A percentile compares a stretch with the other conserved stretches of the same genome.
phyloP scores from a whole-genome alignment of 2,888 invertebrate genomes.

The Arge pagana region DNA sequence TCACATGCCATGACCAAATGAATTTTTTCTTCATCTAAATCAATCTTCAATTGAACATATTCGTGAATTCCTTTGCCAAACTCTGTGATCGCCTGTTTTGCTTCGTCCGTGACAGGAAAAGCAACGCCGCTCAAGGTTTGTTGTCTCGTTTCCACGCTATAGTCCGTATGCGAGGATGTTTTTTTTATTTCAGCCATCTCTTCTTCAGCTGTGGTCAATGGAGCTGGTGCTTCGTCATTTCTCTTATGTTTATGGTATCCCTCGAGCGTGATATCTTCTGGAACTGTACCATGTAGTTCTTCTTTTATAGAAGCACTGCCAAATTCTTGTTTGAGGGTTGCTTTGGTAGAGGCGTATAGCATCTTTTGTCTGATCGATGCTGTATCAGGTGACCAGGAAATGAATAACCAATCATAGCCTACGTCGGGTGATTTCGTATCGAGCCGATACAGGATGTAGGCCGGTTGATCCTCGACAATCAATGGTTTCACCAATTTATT shows the following conservation, averaged over 20 bases:
- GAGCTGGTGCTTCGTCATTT: slow-evolving; percentile 82
- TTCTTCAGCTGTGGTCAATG: slow-evolving; percentile 86
- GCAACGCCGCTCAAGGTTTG: slow-evolving; percentile 90
- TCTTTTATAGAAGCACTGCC: slow-evolving; percentile 92
- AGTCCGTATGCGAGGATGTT: slow-evolving; percentile 70
- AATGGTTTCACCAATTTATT: slow-evolving; percentile 74
- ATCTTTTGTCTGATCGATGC: slow-evolving; percentile 93
- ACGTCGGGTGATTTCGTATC: slow-evolving; percentile 75
- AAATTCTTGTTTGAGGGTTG: slow-evolving; percentile 95
- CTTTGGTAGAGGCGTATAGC: slow-evolving; percentile 97
- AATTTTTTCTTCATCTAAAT: slow-evolving; percentile 86
- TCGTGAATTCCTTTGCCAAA: slow-evolving; percentile 76
- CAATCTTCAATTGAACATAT: slow-evolving; percentile 89
- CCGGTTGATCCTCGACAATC: slow-evolving; percentile 81
- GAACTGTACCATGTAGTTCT: slow-evolving; percentile 87
- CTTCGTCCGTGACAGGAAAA: slow-evolving; percentile 85
- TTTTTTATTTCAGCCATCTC: slow-evolving; percentile 79
- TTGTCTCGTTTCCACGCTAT: slow-evolving; percentile 80
- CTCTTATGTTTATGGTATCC: slow-evolving; percentile 82
- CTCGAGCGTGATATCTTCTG: slow-evolving; percentile 80
- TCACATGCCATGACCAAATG: slow-evolving; percentile 77
- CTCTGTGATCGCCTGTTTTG: slow-evolving; percentile 74
- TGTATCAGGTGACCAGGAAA: slow-evolving; percentile 93
- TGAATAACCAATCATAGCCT: slow-evolving; percentile 90
- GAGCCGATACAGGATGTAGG: slow-evolving; percentile 81